Evolutionary conservation across 2,888 invertebrate species (phyloP).

Genomic region (Ophion slaviceki): DNA sequence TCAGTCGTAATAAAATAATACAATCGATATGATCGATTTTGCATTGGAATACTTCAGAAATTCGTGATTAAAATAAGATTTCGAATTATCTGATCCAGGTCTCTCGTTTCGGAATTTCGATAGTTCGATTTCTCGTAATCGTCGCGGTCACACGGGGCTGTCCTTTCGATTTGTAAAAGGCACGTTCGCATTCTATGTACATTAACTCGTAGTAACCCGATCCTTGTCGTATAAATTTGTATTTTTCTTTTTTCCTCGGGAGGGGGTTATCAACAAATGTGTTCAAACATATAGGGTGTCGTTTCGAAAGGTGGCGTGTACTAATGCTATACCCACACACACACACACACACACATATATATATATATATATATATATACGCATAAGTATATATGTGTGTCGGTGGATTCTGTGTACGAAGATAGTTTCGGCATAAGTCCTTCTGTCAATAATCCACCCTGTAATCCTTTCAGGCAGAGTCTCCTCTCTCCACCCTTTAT

Average conservation of each 20-base stretch:
- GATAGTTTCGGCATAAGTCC: slow-evolving; percentile 30
- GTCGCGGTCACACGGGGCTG: slow-evolving; percentile 7
- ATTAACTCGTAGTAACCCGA: slow-evolving; percentile 3
- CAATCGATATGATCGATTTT: too few relatives aligned
- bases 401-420: background rate
- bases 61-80: too few relatives aligned
- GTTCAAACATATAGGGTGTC: slow-evolving; percentile 83
- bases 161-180: slow-evolving; percentile 47
- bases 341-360: background rate
- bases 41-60: too few relatives aligned
- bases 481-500: slow-evolving; percentile 52
- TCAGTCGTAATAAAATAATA: too few relatives aligned
- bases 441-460: slow-evolving; percentile 66
- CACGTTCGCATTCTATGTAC: slow-evolving; percentile 34
- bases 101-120: too few relatives aligned
- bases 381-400: background rate
- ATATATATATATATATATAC: background rate
- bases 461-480: slow-evolving; percentile 77
- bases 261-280: slow-evolving; percentile 82
- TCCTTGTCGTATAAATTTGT: background rate
- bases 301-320: slow-evolving; percentile 70
- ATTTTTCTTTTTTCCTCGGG: slow-evolving; percentile 40
- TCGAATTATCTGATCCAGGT: too few relatives aligned
- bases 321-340: slow-evolving; percentile 29
- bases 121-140: background rate